These are phyloP conservation scores for Lasioglossum calceatum DNA, from an alignment of 2,888 invertebrate genomes.

Conservation along the genomic window DNA sequence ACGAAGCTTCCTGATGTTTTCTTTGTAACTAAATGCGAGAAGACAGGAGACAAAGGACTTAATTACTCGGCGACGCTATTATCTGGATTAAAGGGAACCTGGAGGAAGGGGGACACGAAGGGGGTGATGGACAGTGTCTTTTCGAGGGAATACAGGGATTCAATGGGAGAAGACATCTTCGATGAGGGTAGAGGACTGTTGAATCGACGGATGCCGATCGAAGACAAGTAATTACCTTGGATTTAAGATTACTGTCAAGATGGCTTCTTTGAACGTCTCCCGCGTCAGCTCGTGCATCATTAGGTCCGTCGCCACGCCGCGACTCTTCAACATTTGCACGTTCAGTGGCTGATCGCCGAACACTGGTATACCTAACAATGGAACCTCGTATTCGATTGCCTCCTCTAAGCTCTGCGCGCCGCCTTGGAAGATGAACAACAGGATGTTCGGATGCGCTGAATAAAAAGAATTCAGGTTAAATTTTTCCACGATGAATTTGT, in stretches of 20 bases:
- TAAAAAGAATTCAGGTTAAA: neutral
- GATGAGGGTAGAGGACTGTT: neutral
- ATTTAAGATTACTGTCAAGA: constrained; percentile 62
- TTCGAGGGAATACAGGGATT: constrained; percentile 13
- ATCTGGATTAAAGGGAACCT: constrained; percentile 42
- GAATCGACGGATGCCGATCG: constrained; percentile 16
- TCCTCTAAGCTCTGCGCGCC: constrained; percentile 75
- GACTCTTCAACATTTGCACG: constrained; percentile 11
- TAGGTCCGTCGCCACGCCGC: constrained; percentile 44
- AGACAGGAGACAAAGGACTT: constrained; percentile 43
- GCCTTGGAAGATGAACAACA: constrained; percentile 72
- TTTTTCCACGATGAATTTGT: neutral
- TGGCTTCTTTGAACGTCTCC: constrained; percentile 42
- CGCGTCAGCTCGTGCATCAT: constrained; percentile 16
- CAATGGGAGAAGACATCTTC: constrained; percentile 19
- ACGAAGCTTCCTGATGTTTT: constrained; percentile 60
- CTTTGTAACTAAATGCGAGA: constrained; percentile 67
- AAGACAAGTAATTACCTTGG: constrained; percentile 55
- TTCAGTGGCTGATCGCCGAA: neutral
- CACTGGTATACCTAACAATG: constrained; percentile 18
- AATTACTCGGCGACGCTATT: constrained; percentile 51
- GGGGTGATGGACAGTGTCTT: constrained; percentile 9
- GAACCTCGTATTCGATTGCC: constrained; percentile 68
- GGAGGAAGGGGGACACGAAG: neutral
- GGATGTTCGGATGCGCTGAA: constrained; percentile 74